These are phyloP conservation scores for Melanotaenia maccullochi DNA, from an alignment of 2,797 vertebrate genomes.

Conservation along the genomic window DNA sequence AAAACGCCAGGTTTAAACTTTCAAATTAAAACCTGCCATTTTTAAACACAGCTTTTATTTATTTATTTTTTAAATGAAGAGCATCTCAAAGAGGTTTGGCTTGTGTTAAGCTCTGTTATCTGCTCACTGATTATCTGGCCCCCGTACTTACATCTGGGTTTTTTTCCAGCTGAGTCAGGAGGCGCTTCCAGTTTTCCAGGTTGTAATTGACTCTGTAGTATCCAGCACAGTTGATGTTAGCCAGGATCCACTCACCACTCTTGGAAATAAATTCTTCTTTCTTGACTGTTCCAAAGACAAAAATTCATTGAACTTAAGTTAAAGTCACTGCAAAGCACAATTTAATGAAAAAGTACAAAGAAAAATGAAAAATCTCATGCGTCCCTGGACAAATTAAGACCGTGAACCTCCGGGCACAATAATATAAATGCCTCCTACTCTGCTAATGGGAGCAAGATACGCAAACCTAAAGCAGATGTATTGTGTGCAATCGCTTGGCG, in stretches of 20 bases:
- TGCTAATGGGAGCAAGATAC: neutral
- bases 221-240: conserved; percentile 76
- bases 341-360: neutral
- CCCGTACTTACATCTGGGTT: conserved; percentile 65
- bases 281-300: conserved; percentile 30
- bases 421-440: neutral
- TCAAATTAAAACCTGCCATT: neutral
- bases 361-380: neutral
- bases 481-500: neutral
- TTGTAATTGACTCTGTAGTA: conserved; percentile 86
- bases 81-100: neutral
- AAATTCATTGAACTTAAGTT: conserved; percentile 1
- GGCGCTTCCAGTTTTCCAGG: conserved; percentile 78
- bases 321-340: neutral
- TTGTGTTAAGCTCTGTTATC: neutral
- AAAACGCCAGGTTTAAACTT: neutral
- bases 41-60: neutral
- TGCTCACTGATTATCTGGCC: neutral
- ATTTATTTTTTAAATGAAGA: too few species aligned
- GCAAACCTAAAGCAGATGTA: conserved; percentile 4
- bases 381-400: neutral
- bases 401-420: neutral
- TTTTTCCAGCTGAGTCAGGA: conserved; percentile 72
- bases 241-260: conserved; percentile 77
- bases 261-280: conserved; percentile 42